Percentiles rank a stretch among this genome's conserved stretches.
Evolutionary conservation across 2,888 invertebrate genomes (phyloP).

Genomic region (Magallana nippona): DNA sequence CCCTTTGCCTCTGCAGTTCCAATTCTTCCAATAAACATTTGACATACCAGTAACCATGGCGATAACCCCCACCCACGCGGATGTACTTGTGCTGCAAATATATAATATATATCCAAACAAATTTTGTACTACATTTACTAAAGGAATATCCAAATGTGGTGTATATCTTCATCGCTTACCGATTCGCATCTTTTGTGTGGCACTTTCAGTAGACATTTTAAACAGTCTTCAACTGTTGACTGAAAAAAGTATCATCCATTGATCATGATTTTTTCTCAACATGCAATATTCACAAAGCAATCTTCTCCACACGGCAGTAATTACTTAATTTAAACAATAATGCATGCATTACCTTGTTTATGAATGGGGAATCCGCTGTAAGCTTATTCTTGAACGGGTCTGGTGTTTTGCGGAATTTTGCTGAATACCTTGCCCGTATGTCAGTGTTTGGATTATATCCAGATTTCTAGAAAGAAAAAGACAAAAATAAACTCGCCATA

Average conservation of each 20-base stretch:
- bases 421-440: slow-evolving; percentile 64
- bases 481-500: background rate
- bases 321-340: background rate
- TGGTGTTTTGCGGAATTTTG: slow-evolving; percentile 67
- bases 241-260: slow-evolving; percentile 57
- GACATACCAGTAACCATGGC: slow-evolving; percentile 79
- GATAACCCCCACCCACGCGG: slow-evolving; percentile 79
- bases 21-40: slow-evolving; percentile 78
- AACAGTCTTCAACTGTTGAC: slow-evolving; percentile 76
- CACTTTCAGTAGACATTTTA: slow-evolving; percentile 78
- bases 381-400: slow-evolving; percentile 61
- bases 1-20: slow-evolving; percentile 75
- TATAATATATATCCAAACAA: background rate
- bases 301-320: background rate
- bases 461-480: slow-evolving; percentile 32
- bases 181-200: slow-evolving; percentile 79
- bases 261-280: no score
- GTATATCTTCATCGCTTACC: slow-evolving; percentile 65
- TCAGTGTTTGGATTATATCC: slow-evolving; percentile 48
- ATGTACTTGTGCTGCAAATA: slow-evolving; percentile 78
- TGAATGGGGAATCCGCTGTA: slow-evolving; percentile 70
- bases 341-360: slow-evolving; percentile 63
- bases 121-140: background rate
- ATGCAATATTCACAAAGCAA: no score
- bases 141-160: background rate